These are phyloP conservation scores for Callinectes sapidus DNA, from an alignment of 2,888 invertebrate genomes.

Conservation along the genomic window DNA sequence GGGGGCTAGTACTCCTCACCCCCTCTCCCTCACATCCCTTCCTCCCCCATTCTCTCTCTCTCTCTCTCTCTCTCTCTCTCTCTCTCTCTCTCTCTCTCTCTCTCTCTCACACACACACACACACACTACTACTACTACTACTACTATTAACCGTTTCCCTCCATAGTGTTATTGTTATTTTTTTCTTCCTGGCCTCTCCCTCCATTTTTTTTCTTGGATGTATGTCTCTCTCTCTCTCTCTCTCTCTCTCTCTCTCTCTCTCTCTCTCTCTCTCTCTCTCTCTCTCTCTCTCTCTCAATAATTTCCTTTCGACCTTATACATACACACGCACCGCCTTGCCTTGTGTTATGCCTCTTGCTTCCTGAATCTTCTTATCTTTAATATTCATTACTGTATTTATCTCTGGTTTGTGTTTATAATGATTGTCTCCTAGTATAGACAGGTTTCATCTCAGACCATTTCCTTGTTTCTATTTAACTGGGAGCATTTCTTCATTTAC, in stretches of 20 bases:
- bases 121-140: too few species aligned
- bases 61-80: too few species aligned
- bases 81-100: too few species aligned
- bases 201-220: too few species aligned
- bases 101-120: too few species aligned
- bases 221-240: slow-evolving; percentile 38
- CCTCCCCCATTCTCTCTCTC: too few species aligned
- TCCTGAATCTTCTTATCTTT: background rate
- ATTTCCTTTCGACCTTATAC: slow-evolving; percentile 13
- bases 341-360: background rate
- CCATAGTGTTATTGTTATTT: background rate
- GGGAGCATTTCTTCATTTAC: background rate
- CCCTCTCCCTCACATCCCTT: too few species aligned
- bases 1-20: slow-evolving; percentile 15
- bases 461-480: background rate
- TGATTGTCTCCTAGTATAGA: background rate
- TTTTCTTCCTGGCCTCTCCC: background rate
- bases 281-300: slow-evolving; percentile 3
- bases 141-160: slow-evolving; percentile 21
- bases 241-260: slow-evolving; percentile 26
- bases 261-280: slow-evolving; percentile 24
- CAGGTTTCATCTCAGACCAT: background rate
- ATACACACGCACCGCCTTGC: slow-evolving; percentile 18
- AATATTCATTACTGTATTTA: background rate
- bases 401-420: background rate